These are phyloP conservation scores for Apodemus agrarius DNA, from an alignment of 2,797 vertebrate species.

Conservation along the genomic window DNA sequence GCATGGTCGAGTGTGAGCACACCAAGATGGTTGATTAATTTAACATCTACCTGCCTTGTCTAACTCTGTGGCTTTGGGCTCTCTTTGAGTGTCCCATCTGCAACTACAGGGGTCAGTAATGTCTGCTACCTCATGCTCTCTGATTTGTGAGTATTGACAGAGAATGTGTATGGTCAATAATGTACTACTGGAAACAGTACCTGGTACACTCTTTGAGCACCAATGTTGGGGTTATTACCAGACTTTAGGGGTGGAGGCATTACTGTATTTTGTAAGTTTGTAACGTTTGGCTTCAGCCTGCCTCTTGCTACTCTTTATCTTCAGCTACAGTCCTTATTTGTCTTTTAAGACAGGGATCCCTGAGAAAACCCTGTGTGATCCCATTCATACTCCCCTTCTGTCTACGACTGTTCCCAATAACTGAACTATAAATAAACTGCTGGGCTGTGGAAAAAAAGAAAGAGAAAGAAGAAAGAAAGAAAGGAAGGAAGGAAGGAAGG, in stretches of 20 bases:
- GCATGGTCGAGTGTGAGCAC: too few relatives aligned
- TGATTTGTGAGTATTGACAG: constrained; percentile 48
- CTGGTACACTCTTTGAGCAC: constrained; percentile 26
- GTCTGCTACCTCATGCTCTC: constrained; percentile 46
- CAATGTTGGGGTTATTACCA: not conserved
- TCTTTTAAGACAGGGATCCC: constrained; percentile 59
- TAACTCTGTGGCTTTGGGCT: constrained; percentile 25
- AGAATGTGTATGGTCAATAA: constrained; percentile 50
- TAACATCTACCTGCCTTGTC: constrained; percentile 53
- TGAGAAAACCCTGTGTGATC: constrained; percentile 30
- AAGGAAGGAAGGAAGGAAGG: too few relatives aligned
- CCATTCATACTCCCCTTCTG: constrained; percentile 47
- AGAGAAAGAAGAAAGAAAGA: too few relatives aligned
- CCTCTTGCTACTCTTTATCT: constrained; percentile 40
- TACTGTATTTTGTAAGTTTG: constrained; percentile 36
- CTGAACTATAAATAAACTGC: constrained; percentile 55
- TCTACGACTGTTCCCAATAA: constrained; percentile 45
- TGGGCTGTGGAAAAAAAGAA: not conserved
- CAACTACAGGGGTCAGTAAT: not conserved
- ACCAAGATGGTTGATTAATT: constrained; percentile 22
- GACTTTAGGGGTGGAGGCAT: too few relatives aligned
- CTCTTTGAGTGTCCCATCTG: constrained; percentile 19
- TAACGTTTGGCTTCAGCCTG: constrained; percentile 49
- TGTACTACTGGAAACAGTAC: not conserved
- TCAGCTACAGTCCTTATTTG: constrained; percentile 10